phyloP scores from a whole-genome alignment of 2,113 vertebrate genomes.

The Scomber scombrus region DNA sequence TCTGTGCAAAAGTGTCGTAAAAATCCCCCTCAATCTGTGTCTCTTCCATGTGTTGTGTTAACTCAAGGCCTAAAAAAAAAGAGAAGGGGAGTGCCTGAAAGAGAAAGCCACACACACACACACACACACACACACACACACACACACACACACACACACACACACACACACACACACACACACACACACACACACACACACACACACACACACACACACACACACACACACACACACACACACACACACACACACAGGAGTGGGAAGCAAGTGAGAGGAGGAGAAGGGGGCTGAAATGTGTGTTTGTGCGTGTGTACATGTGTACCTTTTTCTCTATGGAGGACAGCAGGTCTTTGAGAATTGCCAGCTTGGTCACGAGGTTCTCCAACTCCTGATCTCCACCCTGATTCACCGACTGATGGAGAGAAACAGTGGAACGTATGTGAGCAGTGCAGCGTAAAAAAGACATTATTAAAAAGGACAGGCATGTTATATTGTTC shows the following conservation, averaged over 20 bases:
- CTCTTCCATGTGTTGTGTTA: neutral
- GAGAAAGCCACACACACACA: neutral
- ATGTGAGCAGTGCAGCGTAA: neutral
- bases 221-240: neutral
- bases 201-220: neutral
- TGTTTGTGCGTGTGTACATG: conserved; percentile 1
- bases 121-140: neutral
- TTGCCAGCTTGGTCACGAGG: conserved; percentile 93
- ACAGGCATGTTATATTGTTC: no score
- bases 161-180: neutral
- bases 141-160: no score
- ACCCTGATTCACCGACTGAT: conserved; percentile 88
- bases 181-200: neutral
- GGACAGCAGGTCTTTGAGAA: conserved; percentile 95
- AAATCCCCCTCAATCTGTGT: no score
- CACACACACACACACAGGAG: neutral
- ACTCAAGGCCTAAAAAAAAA: neutral
- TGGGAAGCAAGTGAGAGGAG: neutral
- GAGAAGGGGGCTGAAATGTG: neutral
- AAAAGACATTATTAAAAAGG: no score
- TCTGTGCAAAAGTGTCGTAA: neutral
- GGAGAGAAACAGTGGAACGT: neutral
- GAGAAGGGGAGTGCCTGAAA: neutral
- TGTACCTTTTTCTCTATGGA: conserved; percentile 96
- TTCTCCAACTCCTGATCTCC: conserved; percentile 95